These are phyloP conservation scores for Acanthisitta chloris DNA, from an alignment of 2,113 vertebrate species.

Conservation along the genomic window DNA sequence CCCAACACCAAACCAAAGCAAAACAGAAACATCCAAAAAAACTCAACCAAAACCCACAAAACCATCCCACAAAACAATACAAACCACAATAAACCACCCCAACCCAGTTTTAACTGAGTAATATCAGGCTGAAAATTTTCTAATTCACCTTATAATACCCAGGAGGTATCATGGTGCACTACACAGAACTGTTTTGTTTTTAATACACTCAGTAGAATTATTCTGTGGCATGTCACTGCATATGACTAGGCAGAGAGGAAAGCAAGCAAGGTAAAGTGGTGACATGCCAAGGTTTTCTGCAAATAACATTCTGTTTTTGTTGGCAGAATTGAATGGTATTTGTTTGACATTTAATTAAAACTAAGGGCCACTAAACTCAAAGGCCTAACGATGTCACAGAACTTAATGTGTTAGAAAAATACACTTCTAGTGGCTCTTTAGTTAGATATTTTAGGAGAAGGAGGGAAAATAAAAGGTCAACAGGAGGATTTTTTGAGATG, in stretches of 20 bases:
- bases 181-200: neutral
- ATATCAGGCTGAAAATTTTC: neutral
- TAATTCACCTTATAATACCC: neutral
- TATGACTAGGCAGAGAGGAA: neutral
- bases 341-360: constrained; percentile 70
- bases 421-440: neutral
- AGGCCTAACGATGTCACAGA: constrained; percentile 29
- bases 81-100: too few species aligned
- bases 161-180: neutral
- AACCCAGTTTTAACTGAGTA: neutral
- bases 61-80: too few species aligned
- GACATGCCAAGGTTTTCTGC: constrained; percentile 9
- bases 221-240: neutral
- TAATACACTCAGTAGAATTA: neutral
- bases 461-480: constrained; percentile 22
- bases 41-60: too few species aligned
- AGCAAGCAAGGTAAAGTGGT: neutral
- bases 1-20: too few species aligned
- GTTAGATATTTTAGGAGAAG: neutral
- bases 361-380: constrained; percentile 1
- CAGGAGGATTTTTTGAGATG: neutral
- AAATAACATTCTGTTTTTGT: constrained; percentile 41
- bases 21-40: too few species aligned
- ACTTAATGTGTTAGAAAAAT: constrained; percentile 27
- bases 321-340: constrained; percentile 49